Evolutionary conservation across 1,140 invertebrate genomes (phyloP), one percentile per base, ranked within the genome.

Genomic region (Pseudachorutes palmiensis): DNA sequence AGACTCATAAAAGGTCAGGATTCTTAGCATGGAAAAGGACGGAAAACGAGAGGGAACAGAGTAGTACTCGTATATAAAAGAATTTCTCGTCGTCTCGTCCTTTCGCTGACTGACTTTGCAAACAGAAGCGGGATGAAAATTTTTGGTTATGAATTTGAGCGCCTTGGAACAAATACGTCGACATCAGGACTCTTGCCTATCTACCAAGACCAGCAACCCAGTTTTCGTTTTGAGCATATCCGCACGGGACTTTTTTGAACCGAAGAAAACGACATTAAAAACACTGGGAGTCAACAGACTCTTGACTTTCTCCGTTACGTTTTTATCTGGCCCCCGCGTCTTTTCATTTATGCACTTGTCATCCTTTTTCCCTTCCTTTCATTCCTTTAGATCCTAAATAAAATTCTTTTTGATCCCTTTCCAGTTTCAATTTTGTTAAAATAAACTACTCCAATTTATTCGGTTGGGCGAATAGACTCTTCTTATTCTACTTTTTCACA

Each of bases 1-100:
- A 26, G 51, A 55, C 51, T 24, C 51, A 55, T 55, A 55, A 55
- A 55, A 26, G 51, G 51, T 55, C 51, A 55, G 51, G 51, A 24
- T 55, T 22, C 51, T 55, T 24, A 55, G 51, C 9, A 55, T 55
- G 24, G 51, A 55, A 55, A 55, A 55, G 9, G 51, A 55, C 9
- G 24, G 5, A 24, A 22, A 24, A 22, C 51, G 24, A 19, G 36
- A 45, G 19, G 36, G 19, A 12, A 12, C 36, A 12, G 36, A 19
- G 36, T 19, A 45, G 36, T 12, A 45, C 9, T 45, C 19, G 9
- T 19, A 12, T 45, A n/a, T n/a, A 9, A 41, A 41, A 41, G 36
- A 41, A 41, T 26, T 19, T 55, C 24, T 55, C 51, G 3, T 14
- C 24, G 12, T 14, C 12, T 55, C 24, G 9, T 5, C 9, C 51